Evolutionary conservation across 2,888 invertebrate species (phyloP).

Genomic region (Drosophila longiperda): DNA sequence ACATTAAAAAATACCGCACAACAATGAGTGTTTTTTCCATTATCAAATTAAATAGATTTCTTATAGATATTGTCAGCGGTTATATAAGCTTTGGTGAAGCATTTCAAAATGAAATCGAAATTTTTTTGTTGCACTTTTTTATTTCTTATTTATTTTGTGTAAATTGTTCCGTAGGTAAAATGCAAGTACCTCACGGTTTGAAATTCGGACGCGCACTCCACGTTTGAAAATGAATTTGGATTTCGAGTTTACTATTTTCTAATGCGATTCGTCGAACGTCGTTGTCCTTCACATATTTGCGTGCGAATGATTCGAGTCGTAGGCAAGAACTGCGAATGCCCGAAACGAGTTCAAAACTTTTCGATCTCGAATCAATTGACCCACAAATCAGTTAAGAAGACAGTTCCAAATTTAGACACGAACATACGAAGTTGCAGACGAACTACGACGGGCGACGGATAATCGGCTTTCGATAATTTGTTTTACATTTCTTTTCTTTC

Average conservation of each 20-base stretch:
- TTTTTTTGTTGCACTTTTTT: conserved; percentile 28
- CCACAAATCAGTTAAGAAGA: conserved; percentile 67
- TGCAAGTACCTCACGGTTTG: conserved; percentile 73
- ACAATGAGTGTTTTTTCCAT: conserved; percentile 4
- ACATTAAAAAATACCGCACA: conserved; percentile 34
- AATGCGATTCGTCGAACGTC: conserved; percentile 70
- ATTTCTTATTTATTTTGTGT: not conserved
- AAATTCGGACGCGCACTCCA: conserved; percentile 78
- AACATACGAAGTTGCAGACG: conserved; percentile 37
- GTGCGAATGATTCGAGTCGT: conserved; percentile 74
- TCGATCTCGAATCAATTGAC: conserved; percentile 77
- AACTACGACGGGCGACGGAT: conserved; percentile 9
- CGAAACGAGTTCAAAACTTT: conserved; percentile 81
- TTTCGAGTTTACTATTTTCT: conserved; percentile 51
- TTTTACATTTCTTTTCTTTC: not conserved
- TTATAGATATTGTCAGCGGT: conserved; percentile 12
- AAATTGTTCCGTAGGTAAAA: conserved; percentile 36
- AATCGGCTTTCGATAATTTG: conserved; percentile 42
- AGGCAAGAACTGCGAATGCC: conserved; percentile 62
- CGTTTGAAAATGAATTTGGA: conserved; percentile 58
- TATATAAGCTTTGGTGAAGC: conserved; percentile 34
- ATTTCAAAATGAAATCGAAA: conserved; percentile 20
- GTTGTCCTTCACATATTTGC: conserved; percentile 80
- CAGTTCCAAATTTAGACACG: conserved; percentile 69
- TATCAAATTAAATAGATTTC: conserved; percentile 31